Percentiles rank a stretch among this genome's conserved stretches.
Conservation (phyloP, 2,113 vertebrate species). For the Etheostoma spectabile region DNA sequence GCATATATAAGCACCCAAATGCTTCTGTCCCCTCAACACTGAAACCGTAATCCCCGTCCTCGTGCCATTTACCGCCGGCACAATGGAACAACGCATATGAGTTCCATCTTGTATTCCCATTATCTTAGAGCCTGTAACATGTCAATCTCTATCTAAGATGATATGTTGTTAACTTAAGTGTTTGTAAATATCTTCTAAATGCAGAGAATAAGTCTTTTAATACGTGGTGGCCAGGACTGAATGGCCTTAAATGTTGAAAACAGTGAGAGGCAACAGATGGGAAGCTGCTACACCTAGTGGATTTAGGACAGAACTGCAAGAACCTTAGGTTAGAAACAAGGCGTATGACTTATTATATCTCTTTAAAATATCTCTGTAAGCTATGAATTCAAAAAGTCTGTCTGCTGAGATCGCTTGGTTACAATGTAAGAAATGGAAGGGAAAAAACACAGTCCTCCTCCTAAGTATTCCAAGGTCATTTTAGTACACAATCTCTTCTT, state of each 20-base stretch:
- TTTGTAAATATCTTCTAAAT: slow-evolving; percentile 39
- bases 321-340: background rate
- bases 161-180: slow-evolving; percentile 29
- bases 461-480: background rate
- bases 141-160: slow-evolving; percentile 23
- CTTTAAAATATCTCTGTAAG: background rate
- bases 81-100: slow-evolving; percentile 16
- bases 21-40: slow-evolving; percentile 13
- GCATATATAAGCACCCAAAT: slow-evolving; percentile 19
- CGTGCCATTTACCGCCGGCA: slow-evolving; percentile 29
- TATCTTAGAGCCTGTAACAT: slow-evolving; percentile 46
- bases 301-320: slow-evolving; percentile 33
- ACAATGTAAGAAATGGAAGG: background rate
- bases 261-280: slow-evolving; percentile 38
- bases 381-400: background rate
- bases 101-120: slow-evolving; percentile 67
- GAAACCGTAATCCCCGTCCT: slow-evolving; percentile 28
- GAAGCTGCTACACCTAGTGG: slow-evolving; percentile 77
- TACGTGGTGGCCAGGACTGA: slow-evolving; percentile 2
- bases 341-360: background rate
- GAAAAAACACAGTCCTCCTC: background rate
- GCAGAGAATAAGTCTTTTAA: slow-evolving; percentile 29
- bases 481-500: background rate
- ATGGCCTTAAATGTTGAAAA: background rate
- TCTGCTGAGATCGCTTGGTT: background rate